phyloP scores from a whole-genome alignment of 2,888 invertebrate species.

The Philereme vetulata region DNA sequence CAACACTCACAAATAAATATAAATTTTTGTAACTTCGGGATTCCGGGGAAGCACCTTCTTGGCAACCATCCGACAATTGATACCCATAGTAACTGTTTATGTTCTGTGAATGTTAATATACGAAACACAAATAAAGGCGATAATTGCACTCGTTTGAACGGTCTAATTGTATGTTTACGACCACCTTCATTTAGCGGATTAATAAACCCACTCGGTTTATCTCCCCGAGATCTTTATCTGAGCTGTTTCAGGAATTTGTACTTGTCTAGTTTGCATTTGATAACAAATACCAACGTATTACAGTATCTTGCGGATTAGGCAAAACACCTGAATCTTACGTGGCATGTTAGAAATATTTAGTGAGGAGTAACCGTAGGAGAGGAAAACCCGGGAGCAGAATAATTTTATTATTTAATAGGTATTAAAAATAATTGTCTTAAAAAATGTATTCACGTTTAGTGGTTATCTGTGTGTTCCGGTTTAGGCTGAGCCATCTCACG shows the following conservation, averaged over 20 bases:
- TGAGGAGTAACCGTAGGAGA: no score
- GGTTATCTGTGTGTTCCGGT: no score
- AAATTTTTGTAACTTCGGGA: conserved; percentile 23
- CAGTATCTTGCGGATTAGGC: neutral
- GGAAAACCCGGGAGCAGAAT: no score
- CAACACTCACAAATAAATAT: conserved; percentile 28
- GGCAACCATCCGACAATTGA: conserved; percentile 20
- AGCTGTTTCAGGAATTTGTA: conserved; percentile 1
- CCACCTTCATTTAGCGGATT: conserved; percentile 7
- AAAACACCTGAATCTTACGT: no score
- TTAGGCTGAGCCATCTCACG: no score
- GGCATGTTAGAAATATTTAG: no score
- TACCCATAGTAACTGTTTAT: conserved; percentile 1
- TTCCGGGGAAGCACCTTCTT: conserved; percentile 37
- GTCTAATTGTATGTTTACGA: conserved; percentile 14
- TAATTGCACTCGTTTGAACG: conserved; percentile 18
- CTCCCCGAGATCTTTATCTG: conserved; percentile 1
- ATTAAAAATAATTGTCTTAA: no score
- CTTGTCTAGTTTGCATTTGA: conserved; percentile 2
- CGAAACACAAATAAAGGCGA: conserved; percentile 8
- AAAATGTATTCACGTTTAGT: no score
- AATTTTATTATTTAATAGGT: no score
- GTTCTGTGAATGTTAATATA: conserved; percentile 33
- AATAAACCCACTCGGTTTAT: conserved; percentile 4
- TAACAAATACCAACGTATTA: neutral